Conservation (phyloP, 2,888 invertebrate species). For the Leucophora obtusa region DNA sequence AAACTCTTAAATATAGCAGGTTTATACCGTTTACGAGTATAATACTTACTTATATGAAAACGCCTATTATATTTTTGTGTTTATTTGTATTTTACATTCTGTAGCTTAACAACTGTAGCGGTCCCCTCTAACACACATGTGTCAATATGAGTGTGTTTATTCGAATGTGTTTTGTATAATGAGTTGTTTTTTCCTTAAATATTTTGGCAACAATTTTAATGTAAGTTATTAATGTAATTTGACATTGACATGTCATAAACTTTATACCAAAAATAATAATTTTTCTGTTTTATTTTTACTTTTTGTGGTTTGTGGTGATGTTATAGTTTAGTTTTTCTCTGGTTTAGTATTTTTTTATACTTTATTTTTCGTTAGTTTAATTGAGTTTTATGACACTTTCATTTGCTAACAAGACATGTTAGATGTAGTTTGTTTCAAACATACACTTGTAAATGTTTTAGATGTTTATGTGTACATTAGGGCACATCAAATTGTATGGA, state of each 20-base stretch:
- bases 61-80: too few species aligned
- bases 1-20: too few species aligned
- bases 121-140: too few species aligned
- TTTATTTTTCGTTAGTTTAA: constrained; percentile 33
- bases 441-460: background rate
- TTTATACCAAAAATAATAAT: constrained; percentile 16
- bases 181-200: background rate
- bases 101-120: too few species aligned
- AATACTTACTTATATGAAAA: too few species aligned
- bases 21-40: too few species aligned
- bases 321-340: constrained; percentile 5
- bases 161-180: too few species aligned
- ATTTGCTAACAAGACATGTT: constrained; percentile 29
- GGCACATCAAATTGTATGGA: too few species aligned
- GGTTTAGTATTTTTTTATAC: background rate
- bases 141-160: too few species aligned
- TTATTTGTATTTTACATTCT: too few species aligned
- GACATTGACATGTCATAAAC: constrained; percentile 41
- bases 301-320: constrained; percentile 6
- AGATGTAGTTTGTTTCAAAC: background rate
- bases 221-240: constrained; percentile 19
- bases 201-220: constrained; percentile 33
- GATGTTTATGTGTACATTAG: constrained; percentile 2
- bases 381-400: constrained; percentile 46
- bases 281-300: constrained; percentile 5